Evolutionary conservation across 2,113 vertebrate species (phyloP), one percentile per base, ranked within the genome.

Genomic region (Oncorhynchus nerka): DNA sequence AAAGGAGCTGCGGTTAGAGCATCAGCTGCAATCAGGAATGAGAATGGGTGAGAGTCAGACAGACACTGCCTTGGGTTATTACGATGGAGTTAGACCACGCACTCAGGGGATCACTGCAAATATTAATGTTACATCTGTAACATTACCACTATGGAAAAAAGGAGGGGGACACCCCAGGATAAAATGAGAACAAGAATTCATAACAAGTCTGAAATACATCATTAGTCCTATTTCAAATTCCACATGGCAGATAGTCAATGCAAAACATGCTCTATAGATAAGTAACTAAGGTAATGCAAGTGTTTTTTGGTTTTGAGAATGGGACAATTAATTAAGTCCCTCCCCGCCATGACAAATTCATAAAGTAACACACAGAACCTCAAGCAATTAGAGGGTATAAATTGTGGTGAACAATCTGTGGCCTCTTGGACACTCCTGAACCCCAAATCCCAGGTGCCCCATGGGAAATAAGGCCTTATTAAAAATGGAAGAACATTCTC

Each of bases 321-420:
- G 88, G 90, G 90, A 91, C 91, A 90, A 89, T 90, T 87, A 81
- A 88, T 90, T 87, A 81, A 88, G 90, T 90, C 88, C 87, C 89
- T 77, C 88, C 90, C 89, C 88, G 89, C 84, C 84, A 87, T 92
- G 90, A 89, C 88, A 91, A 91, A 91, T 87, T 86, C 88, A 91
- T 88, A 92, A 91, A 92, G 91, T 92, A 91, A 89, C 91, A 91
- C 89, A 91, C 91, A 88, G 90, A 92, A 92, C 91, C 91, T 92
- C 83, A 77, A 89, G 90, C 91, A 92, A 92, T 92, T 92, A 91
- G 91, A 92, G 90, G 89, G 83, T 88, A 89, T 87, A 71, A 88
- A 89, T 91, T 92, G 90, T 92, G 90, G 91, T 92, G 91, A 92
- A 92, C 91, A 92, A 91, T 90, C 90, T 89, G 88, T 90, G 90